Percentiles rank a stretch among this genome's conserved stretches.
Evolutionary conservation across 2,797 vertebrate species (phyloP).

Genomic region (Brachyalestes nurse): DNA sequence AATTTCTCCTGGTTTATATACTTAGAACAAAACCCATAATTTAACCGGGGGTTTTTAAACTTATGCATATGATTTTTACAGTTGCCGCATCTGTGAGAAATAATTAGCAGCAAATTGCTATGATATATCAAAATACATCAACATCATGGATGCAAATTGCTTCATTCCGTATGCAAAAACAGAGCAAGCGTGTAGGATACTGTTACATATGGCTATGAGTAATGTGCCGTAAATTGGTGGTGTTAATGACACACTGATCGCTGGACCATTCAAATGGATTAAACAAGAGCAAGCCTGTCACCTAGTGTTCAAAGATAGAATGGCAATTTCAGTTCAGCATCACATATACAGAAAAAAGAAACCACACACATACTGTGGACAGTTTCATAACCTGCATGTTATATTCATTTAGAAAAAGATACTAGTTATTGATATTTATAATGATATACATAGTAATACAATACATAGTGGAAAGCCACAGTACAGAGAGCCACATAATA

Average conservation of each 20-base stretch:
- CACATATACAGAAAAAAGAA: neutral
- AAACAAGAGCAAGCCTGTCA: constrained; percentile 34
- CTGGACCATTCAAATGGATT: constrained; percentile 2
- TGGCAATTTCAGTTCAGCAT: constrained; percentile 1
- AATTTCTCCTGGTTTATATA: too few species aligned
- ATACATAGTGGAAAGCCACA: constrained; percentile 30
- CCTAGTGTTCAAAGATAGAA: constrained; percentile 47
- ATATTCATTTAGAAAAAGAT: constrained; percentile 13
- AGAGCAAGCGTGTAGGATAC: neutral
- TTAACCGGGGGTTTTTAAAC: too few species aligned
- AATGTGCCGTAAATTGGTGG: neutral
- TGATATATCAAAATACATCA: neutral
- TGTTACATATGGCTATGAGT: neutral
- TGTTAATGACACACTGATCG: neutral
- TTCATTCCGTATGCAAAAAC: neutral
- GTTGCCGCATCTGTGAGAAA: neutral
- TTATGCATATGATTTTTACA: neutral
- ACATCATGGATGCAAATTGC: neutral
- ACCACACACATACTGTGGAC: neutral
- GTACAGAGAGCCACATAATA: constrained; percentile 38
- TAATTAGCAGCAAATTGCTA: neutral
- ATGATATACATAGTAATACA: constrained; percentile 38
- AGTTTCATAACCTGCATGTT: constrained; percentile 30
- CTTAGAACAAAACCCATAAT: too few species aligned
- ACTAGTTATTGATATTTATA: constrained; percentile 28